These are phyloP conservation scores for Hypolimnas misippus DNA, from an alignment of 2,888 invertebrate species.

Conservation along the genomic window DNA sequence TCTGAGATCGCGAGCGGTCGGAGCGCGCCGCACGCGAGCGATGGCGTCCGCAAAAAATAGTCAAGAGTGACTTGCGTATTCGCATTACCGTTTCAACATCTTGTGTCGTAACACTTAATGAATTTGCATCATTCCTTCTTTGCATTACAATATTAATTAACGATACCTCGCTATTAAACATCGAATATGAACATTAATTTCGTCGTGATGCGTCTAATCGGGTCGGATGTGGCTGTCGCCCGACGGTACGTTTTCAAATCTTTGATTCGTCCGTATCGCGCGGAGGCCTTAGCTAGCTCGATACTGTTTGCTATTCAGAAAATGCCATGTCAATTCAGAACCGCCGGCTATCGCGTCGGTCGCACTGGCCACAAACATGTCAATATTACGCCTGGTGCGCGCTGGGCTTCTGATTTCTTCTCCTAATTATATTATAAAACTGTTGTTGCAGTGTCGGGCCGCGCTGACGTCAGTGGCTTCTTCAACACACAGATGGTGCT, in stretches of 20 bases:
- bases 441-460: constrained; percentile 77
- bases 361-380: not conserved
- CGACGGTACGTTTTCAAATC: not conserved
- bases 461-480: constrained; percentile 78
- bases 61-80: constrained; percentile 16
- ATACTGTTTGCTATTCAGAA: not conserved
- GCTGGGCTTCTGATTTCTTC: not conserved
- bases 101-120: constrained; percentile 23
- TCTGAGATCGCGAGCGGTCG: not conserved
- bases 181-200: not conserved
- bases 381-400: not conserved
- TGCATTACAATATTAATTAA: constrained; percentile 21
- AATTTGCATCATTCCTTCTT: constrained; percentile 32
- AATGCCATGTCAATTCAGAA: no score
- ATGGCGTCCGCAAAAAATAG: constrained; percentile 22
- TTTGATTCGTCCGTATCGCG: not conserved
- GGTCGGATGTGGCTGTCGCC: not conserved
- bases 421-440: constrained; percentile 49
- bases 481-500: constrained; percentile 81
- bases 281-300: not conserved
- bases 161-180: constrained; percentile 1
- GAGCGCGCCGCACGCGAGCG: constrained; percentile 14
- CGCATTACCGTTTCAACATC: constrained; percentile 16
- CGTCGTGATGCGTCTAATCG: constrained; percentile 13
- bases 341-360: not conserved